A percentile compares a stretch with the other conserved stretches of the same genome.
Conservation (phyloP, 1,140 invertebrate genomes). For the Diploscapter pachys region DNA sequence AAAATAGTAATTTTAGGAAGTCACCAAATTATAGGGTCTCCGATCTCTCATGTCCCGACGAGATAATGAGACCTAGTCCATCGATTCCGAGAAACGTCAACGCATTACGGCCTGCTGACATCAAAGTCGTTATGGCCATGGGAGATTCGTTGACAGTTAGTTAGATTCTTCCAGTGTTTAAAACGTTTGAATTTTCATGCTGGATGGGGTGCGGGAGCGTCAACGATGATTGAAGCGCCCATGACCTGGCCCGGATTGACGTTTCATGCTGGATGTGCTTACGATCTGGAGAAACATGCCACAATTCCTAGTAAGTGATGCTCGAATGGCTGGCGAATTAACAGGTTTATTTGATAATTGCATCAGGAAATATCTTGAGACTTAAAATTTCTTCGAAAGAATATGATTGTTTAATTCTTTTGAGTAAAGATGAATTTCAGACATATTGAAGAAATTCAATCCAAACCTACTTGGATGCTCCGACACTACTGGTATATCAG, state of each 20-base stretch:
- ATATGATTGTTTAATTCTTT: too few species aligned
- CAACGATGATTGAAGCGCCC: conserved; percentile 68
- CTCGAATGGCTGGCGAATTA: not conserved
- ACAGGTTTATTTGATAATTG: too few species aligned
- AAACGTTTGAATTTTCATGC: conserved; percentile 59
- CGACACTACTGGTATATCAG: conserved; percentile 42
- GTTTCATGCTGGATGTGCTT: conserved; percentile 72
- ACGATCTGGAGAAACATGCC: conserved; percentile 74
- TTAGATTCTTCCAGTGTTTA: not conserved
- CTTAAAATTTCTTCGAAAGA: too few species aligned
- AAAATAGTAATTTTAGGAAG: too few species aligned
- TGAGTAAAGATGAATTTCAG: conserved; percentile 29
- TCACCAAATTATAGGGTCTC: not conserved
- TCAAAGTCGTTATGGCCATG: conserved; percentile 74
- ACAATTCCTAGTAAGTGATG: conserved; percentile 66
- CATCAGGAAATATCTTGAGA: too few species aligned
- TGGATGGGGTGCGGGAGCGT: conserved; percentile 73
- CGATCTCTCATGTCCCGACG: conserved; percentile 22
- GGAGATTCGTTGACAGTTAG: conserved; percentile 71
- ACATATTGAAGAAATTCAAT: conserved; percentile 60
- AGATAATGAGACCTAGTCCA: conserved; percentile 30
- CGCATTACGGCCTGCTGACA: conserved; percentile 71
- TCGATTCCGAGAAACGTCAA: conserved; percentile 64
- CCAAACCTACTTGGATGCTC: conserved; percentile 59
- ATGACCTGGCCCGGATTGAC: conserved; percentile 74